Base-by-base conservation (phyloP, 2,797 vertebrate genomes). In the Hyperoplus lanceolatus region DNA sequence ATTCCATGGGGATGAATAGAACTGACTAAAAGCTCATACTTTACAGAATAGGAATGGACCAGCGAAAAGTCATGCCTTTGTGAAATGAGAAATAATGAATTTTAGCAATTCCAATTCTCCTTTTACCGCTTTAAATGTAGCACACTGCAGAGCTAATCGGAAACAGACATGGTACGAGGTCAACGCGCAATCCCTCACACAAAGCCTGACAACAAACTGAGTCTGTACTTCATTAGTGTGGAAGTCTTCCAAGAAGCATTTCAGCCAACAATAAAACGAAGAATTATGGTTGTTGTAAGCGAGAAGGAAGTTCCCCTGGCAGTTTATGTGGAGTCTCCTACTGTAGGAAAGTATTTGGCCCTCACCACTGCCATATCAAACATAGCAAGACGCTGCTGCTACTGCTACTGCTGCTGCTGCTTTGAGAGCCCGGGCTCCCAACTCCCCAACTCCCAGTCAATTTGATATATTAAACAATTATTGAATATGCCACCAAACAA, bases 381-480 rank as follows among this genome's bases (percentile, higher is more conserved):
- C 83, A 79, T 72, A 90, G 87, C 83, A 75, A 29, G 71, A 72
- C 73, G 2, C 59, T 53, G 75, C 80, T 81, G 81, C 77, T 29
- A 29, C 29, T 29, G 3, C 29, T 29, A 3, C 29, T 29, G 29
- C 29, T 29, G 29, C 29, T 29, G 29, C 29, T 29, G 29, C 29
- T 29, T 29, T 29, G 29, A 29, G 29, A 80, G 43, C 13, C 79
- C 8, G 13, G 56, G 70, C 69, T 63, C 69, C 18, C 4, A 16
- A 69, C 86, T 84, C 84, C 73, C 82, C 82, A 50, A 80, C 90
- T 90, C 88, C 84, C 84, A 93, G 92, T 94, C 93, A 93, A 92
- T 93, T 90, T 94, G 92, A 95, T 94, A 90, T 92, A 94, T 95
- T 94, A 94, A 95, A 94, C 92, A 94, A 95, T 94, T 95, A 96